Evolutionary conservation across 2,797 vertebrate genomes (phyloP), one percentile per base, ranked within the genome.

Genomic region (Sebastes reedi): DNA sequence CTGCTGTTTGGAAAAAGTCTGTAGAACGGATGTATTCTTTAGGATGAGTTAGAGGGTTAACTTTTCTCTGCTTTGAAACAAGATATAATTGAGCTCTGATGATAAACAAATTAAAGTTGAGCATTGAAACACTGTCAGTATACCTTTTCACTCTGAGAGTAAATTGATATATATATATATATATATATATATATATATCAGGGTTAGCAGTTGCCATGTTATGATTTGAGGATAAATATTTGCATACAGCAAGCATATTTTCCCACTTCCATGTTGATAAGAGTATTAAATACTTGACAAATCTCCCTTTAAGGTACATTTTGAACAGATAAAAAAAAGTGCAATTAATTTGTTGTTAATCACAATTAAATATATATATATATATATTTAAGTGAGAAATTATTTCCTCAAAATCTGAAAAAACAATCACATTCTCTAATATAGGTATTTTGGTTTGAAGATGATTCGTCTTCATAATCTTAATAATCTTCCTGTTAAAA

Each of bases 31-130:
- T 67, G 30, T 54, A 16, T 67, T 46, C 0, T 42, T 39, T 24
- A 12, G 10, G 34, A 68, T 52, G 9, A 56, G 20, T 6, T 67
- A 1, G 29, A 81, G 9, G 22, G 14, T 60, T 52, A n/a, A 12
- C 20, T 75, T 27, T n/a, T 27, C 7, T 55, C 29, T 11, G 58
- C 12, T 70, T 32, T 67, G 8, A 74, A 73, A 36, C 2, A 13
- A 50, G 5, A 66, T 22, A 24, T 74, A 29, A 79, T 25, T 72
- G 27, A 79, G 11, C 9, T 64, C 12, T 72, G 16, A 76, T 65
- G 52, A 50, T 72, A 4, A 77, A 52, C 12, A 0, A 71, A 88
- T 64, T 72, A 60, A 83, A 85, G 11, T 39, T 71, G 12, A 82
- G 50, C 69, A 46, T 20, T 81, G 8, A 74, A 68, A 76, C 20